Evolutionary conservation across 1,140 invertebrate genomes (phyloP).

Genomic region (Vollenhovia emeryi): DNA sequence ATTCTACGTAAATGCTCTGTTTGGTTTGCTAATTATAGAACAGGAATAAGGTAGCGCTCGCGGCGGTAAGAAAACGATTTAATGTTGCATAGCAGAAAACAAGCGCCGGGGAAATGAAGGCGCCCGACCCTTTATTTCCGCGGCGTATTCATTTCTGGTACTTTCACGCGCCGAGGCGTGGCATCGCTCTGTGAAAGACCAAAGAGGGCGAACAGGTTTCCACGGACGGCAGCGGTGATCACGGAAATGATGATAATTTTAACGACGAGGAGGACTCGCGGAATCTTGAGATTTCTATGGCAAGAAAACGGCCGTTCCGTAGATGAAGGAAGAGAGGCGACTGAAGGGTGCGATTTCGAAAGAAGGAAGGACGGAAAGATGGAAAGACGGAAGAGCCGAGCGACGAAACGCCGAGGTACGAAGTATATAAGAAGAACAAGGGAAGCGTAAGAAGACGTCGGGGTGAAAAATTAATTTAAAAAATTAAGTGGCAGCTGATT

Average conservation of each 20-base stretch:
- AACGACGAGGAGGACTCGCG: conserved; percentile 54
- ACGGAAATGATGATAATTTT: conserved; percentile 67
- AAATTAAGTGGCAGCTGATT: conserved; percentile 74
- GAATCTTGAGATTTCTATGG: conserved; percentile 30
- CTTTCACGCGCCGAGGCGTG: conserved; percentile 40
- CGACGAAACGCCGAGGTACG: not conserved
- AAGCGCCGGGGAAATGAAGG: conserved; percentile 28
- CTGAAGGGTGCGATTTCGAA: not conserved
- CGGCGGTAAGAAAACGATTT: conserved; percentile 27
- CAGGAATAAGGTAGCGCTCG: conserved; percentile 22
- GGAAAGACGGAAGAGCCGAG: not conserved
- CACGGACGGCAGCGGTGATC: conserved; percentile 59
- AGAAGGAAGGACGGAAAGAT: not conserved
- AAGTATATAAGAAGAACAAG: not conserved
- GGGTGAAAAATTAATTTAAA: conserved; percentile 72
- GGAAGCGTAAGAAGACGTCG: not conserved
- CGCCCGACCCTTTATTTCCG: conserved; percentile 44
- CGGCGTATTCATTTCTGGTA: conserved; percentile 55
- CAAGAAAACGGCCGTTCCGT: conserved; percentile 14
- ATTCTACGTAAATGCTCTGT: conserved; percentile 20
- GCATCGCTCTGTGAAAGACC: conserved; percentile 9
- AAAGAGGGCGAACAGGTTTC: conserved; percentile 36
- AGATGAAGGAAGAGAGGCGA: conserved; percentile 29
- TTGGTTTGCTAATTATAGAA: conserved; percentile 36
- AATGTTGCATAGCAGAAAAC: conserved; percentile 28